phyloP scores from a whole-genome alignment of 2,113 vertebrate genomes.

The Varanus komodoensis region DNA sequence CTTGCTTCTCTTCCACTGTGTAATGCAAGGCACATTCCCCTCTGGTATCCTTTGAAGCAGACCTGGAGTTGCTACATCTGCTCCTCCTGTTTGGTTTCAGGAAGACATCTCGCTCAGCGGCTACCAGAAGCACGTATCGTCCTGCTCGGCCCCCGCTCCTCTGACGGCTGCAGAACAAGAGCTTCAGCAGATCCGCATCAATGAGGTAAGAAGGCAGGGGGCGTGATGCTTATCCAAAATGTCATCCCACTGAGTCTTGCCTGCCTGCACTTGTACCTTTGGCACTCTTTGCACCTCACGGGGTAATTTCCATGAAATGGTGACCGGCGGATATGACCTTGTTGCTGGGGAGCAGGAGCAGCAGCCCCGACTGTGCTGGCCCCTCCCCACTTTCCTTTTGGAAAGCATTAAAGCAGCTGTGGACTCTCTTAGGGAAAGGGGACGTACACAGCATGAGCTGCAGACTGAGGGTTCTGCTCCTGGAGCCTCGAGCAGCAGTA shows the following conservation, averaged over 20 bases:
- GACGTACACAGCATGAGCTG: background rate
- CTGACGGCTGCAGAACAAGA: conserved; percentile 93
- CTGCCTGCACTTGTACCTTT: background rate
- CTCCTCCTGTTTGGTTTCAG: conserved; percentile 69
- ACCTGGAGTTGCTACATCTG: background rate
- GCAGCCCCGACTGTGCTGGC: background rate
- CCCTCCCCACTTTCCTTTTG: background rate
- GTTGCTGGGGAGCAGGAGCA: background rate
- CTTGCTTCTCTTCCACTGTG: background rate
- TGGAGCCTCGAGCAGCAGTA: background rate
- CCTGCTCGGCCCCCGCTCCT: conserved; percentile 87
- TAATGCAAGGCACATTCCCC: background rate
- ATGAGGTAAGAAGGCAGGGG: conserved; percentile 82
- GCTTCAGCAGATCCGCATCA: conserved; percentile 92
- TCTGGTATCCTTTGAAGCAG: background rate
- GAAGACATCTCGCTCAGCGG: conserved; percentile 94
- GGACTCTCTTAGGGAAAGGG: background rate
- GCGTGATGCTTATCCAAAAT: background rate
- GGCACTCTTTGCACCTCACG: background rate
- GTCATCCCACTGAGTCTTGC: too few species aligned
- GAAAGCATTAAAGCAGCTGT: background rate
- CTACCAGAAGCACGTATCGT: conserved; percentile 91
- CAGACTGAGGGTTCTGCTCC: background rate
- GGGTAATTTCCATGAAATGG: background rate
- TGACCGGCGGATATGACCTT: background rate